Base-by-base conservation (phyloP, 2,888 invertebrate species). In the Pemphredon lugubris region DNA sequence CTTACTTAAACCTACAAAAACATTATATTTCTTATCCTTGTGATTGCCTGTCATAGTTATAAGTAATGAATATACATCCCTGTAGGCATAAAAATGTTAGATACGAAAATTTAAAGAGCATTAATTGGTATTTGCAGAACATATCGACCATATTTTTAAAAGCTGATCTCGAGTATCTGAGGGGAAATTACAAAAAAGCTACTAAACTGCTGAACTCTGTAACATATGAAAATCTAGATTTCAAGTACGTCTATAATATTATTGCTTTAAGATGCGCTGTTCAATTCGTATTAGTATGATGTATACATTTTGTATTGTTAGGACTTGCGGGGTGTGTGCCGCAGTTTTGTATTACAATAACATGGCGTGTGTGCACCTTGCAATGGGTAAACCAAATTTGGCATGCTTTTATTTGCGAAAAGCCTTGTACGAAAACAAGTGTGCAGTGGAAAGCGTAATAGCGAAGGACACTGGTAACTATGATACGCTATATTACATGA, bases 321-420 rank as follows among this genome's bases (percentile, higher is more conserved):
- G 93, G 76, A 91, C 91, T 30, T 90, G 88, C 71, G 94, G 93
- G 1, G 94, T 94, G 88, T 92, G 92, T 63, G 90, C 93, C 7
- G 90, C 91, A 16, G 91, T 93, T 51, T 90, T 94, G 87, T 93
- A 94, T 83, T 94, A 95, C 85, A 97, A 96, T 86, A 96, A 97
- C 84, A 92, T 96, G 85, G 96, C 95, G 44, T 94, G 95, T 54
- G 92, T 96, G 77, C 95, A 96, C 89, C 93, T 96, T 85, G 94
- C 95, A 34, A 92, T 96, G 90, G 94, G 94, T 16, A 96, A 96
- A 90, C 95, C 95, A 47, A 94, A 94, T 89, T 91, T 96, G 66
- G 95, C 96, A 5, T 93, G 94, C 53, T 94, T 95, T 86, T 95
- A 96, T 90, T 93, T 96, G 79, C 94, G 94, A 82, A 93, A 94